These are phyloP conservation scores for Lethrus apterus DNA, from an alignment of 1,140 invertebrate genomes.

Conservation along the genomic window DNA sequence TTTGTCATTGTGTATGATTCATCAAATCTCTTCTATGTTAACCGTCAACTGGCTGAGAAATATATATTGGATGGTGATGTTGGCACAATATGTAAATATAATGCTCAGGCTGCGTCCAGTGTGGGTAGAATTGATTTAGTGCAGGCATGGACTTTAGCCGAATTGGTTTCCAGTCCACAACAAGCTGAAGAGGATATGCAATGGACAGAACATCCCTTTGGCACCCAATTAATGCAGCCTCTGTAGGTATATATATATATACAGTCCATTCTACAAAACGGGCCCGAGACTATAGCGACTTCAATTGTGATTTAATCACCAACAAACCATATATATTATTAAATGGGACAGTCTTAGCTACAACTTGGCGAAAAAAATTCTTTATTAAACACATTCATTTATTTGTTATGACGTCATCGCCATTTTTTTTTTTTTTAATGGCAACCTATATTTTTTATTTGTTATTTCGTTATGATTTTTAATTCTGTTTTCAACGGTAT, in stretches of 20 bases:
- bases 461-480: too few relatives aligned
- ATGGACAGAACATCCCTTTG: slow-evolving; percentile 78
- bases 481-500: too few relatives aligned
- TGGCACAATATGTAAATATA: slow-evolving; percentile 68
- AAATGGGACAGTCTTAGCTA: too few relatives aligned
- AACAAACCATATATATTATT: too few relatives aligned
- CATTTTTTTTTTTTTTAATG: too few relatives aligned
- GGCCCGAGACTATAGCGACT: neutral
- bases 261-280: too few relatives aligned
- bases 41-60: slow-evolving; percentile 70
- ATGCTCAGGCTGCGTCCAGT: slow-evolving; percentile 65
- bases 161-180: slow-evolving; percentile 57
- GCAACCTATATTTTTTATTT: too few relatives aligned
- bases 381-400: too few relatives aligned
- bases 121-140: slow-evolving; percentile 73
- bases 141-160: slow-evolving; percentile 77
- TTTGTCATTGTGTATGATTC: slow-evolving; percentile 75
- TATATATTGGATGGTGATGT: slow-evolving; percentile 65
- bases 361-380: too few relatives aligned
- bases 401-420: too few relatives aligned
- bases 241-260: slow-evolving; percentile 62
- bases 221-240: slow-evolving; percentile 73
- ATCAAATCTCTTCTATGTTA: slow-evolving; percentile 67
- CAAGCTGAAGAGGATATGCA: slow-evolving; percentile 56
- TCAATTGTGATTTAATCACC: slow-evolving; percentile 15